These are phyloP conservation scores for Pipistrellus pygmaeus DNA, from an alignment of 2,797 vertebrate species.

Conservation along the genomic window DNA sequence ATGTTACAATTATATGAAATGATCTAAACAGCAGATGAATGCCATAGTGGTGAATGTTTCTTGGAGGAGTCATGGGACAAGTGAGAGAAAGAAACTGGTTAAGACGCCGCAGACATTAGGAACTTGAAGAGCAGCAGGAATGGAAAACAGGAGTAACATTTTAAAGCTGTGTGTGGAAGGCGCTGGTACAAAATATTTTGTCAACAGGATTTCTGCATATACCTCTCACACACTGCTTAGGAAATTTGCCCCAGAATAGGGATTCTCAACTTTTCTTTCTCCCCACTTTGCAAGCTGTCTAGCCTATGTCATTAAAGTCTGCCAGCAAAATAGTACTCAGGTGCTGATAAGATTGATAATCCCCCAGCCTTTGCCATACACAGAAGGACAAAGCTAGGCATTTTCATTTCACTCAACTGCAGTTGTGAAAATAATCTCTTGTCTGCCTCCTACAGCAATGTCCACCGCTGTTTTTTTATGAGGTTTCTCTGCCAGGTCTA, in stretches of 20 bases:
- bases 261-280: slow-evolving; percentile 62
- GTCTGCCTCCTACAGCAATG: slow-evolving; percentile 33
- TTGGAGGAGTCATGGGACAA: slow-evolving; percentile 73
- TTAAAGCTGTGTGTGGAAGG: slow-evolving; percentile 77
- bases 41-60: slow-evolving; percentile 67
- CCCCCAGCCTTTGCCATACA: background rate
- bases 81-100: slow-evolving; percentile 69
- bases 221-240: slow-evolving; percentile 75
- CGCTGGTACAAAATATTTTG: slow-evolving; percentile 78
- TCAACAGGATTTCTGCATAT: slow-evolving; percentile 78
- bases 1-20: slow-evolving; percentile 68
- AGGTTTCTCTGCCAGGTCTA: background rate
- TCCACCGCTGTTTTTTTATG: background rate
- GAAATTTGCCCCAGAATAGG: slow-evolving; percentile 75
- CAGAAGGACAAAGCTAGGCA: slow-evolving; percentile 20
- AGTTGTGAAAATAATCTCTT: slow-evolving; percentile 60
- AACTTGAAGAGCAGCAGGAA: slow-evolving; percentile 68
- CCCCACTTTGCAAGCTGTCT: slow-evolving; percentile 68
- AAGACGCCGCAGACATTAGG: slow-evolving; percentile 42
- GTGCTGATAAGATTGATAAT: slow-evolving; percentile 68
- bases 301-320: slow-evolving; percentile 76
- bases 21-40: slow-evolving; percentile 65
- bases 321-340: slow-evolving; percentile 64
- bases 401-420: slow-evolving; percentile 67
- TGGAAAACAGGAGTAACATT: slow-evolving; percentile 76